Conservation (phyloP, 2,113 vertebrate species). For the Solea solea region DNA sequence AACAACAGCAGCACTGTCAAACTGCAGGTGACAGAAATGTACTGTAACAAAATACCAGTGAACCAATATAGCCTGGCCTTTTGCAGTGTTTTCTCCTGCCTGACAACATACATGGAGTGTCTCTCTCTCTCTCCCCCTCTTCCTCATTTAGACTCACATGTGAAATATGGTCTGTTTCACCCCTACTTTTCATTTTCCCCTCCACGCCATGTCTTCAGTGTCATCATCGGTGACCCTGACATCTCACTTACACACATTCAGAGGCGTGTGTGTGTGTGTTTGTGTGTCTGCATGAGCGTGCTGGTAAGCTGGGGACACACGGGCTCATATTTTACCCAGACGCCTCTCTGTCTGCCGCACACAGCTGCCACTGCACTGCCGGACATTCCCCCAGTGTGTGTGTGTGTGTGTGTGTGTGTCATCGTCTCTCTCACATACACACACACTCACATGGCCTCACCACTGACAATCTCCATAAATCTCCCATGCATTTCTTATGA, state of each 20-base stretch:
- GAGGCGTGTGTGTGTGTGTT: slow-evolving; percentile 40
- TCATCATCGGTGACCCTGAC: slow-evolving; percentile 75
- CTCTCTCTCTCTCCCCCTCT: slow-evolving; percentile 6
- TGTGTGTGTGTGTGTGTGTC: slow-evolving; percentile 28
- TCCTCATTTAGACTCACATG: slow-evolving; percentile 59
- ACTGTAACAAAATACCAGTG: slow-evolving; percentile 15
- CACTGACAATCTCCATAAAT: slow-evolving; percentile 15
- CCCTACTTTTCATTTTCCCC: slow-evolving; percentile 54
- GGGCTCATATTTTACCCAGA: slow-evolving; percentile 78
- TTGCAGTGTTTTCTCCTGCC: slow-evolving; percentile 17
- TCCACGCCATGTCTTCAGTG: slow-evolving; percentile 56
- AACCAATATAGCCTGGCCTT: slow-evolving; percentile 11
- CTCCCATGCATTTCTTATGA: slow-evolving; percentile 20
- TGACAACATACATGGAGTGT: slow-evolving; percentile 12
- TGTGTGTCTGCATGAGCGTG: slow-evolving; percentile 24
- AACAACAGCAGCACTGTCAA: slow-evolving; percentile 28
- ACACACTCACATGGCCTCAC: slow-evolving; percentile 5
- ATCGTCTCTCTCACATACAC: slow-evolving; percentile 18
- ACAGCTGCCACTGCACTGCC: slow-evolving; percentile 62
- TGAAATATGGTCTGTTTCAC: slow-evolving; percentile 60
- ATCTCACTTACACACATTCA: slow-evolving; percentile 71
- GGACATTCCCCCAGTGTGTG: slow-evolving; percentile 66
- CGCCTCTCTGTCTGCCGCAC: slow-evolving; percentile 78
- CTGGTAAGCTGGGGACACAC: slow-evolving; percentile 38
- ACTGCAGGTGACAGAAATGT: slow-evolving; percentile 9